Evolutionary conservation across 2,797 vertebrate species (phyloP).

Genomic region (Rallus crepitans): DNA sequence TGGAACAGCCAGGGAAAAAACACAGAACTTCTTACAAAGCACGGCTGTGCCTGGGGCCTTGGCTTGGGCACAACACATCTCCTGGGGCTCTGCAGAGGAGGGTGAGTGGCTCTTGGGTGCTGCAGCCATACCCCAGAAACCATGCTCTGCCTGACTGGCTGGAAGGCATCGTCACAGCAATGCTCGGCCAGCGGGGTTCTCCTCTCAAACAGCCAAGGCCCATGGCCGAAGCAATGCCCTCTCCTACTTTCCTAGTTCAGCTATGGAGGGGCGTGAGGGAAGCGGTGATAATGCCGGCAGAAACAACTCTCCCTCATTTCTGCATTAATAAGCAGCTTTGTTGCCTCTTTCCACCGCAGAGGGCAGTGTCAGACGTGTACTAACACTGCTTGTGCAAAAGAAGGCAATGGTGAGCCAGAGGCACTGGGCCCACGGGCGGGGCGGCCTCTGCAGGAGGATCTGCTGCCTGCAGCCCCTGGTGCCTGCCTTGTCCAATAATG

Average conservation of each 20-base stretch:
- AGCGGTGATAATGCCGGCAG: accelerated
- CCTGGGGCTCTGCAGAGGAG: background rate
- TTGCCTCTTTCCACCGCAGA: too few relatives aligned
- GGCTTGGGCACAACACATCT: background rate
- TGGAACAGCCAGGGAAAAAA: background rate
- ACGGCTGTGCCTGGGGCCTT: too few relatives aligned
- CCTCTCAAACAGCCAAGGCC: too few relatives aligned
- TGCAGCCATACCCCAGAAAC: background rate
- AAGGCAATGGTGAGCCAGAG: accelerated
- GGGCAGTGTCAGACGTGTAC: accelerated
- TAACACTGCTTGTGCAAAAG: too few relatives aligned
- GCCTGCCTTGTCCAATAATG: too few relatives aligned
- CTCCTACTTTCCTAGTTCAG: too few relatives aligned
- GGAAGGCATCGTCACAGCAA: too few relatives aligned
- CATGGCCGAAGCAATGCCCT: too few relatives aligned
- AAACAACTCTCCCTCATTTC: background rate
- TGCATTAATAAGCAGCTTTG: background rate
- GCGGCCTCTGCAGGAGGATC: background rate
- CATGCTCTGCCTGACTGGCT: too few relatives aligned
- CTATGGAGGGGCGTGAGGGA: accelerated
- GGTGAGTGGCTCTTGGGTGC: too few relatives aligned
- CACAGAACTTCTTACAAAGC: background rate
- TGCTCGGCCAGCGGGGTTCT: too few relatives aligned
- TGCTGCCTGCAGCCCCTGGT: too few relatives aligned
- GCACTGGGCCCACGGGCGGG: accelerated